Conservation (phyloP, 1,140 invertebrate genomes). For the Drosophila pachea region DNA sequence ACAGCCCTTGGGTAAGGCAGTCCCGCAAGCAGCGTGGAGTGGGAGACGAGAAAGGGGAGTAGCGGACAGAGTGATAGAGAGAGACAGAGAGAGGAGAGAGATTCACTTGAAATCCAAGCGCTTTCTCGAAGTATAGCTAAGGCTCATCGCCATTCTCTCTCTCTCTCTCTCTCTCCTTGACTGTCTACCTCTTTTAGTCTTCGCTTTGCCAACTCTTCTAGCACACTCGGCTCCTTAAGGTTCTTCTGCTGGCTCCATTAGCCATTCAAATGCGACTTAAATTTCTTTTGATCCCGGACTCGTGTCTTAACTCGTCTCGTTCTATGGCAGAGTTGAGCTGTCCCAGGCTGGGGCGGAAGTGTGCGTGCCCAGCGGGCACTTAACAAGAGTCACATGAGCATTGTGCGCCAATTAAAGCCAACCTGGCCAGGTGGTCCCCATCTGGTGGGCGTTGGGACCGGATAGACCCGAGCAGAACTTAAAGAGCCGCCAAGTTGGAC, state of each 20-base stretch:
- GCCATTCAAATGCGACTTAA: slow-evolving; percentile 24
- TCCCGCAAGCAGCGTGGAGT: neutral
- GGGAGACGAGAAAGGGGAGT: neutral
- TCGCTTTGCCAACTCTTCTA: neutral
- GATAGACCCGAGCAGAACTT: slow-evolving; percentile 14
- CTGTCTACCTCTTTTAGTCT: neutral
- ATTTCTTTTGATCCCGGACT: slow-evolving; percentile 17
- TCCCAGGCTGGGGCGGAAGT: slow-evolving; percentile 34
- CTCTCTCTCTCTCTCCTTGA: neutral
- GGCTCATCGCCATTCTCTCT: no score
- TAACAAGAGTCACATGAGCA: neutral
- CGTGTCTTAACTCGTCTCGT: slow-evolving; percentile 40
- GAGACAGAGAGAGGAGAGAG: neutral
- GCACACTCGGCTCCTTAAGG: neutral
- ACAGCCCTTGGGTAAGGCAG: neutral
- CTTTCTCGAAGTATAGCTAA: neutral
- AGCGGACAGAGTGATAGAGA: neutral
- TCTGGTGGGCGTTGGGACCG: slow-evolving; percentile 1
- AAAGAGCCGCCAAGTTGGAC: slow-evolving; percentile 35
- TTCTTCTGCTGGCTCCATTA: slow-evolving; percentile 7
- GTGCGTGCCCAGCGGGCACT: slow-evolving; percentile 14
- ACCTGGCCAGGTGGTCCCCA: slow-evolving; percentile 14
- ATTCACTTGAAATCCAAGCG: neutral
- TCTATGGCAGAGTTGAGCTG: slow-evolving; percentile 27
- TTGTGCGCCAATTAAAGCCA: slow-evolving; percentile 32